These are phyloP conservation scores for Chinchilla lanigera DNA, from an alignment of 2,113 vertebrate genomes.

Conservation along the genomic window DNA sequence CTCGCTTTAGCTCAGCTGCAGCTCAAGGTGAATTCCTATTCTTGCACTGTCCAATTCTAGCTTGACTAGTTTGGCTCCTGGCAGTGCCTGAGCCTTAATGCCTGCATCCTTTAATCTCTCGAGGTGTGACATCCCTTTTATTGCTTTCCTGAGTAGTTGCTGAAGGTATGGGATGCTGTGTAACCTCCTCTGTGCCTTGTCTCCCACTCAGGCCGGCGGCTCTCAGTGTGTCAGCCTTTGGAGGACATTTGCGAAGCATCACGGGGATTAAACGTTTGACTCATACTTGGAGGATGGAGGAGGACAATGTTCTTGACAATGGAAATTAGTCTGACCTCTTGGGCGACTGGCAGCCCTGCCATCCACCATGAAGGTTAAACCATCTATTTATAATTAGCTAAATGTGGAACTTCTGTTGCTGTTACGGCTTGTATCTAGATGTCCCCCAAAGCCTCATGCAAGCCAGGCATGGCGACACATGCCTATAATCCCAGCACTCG, in stretches of 20 bases:
- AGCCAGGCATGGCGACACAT: no score
- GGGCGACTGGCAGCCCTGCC: neutral
- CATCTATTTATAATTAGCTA: neutral
- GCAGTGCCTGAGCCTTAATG: neutral
- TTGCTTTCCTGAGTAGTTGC: neutral
- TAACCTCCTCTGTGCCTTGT: neutral
- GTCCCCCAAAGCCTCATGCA: neutral
- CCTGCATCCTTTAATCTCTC: neutral
- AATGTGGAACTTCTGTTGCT: neutral
- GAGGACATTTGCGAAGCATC: neutral
- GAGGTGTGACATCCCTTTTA: neutral
- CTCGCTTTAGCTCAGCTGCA: neutral
- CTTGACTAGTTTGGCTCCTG: neutral
- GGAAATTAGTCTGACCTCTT: neutral
- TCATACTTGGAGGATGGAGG: neutral
- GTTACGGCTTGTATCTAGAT: neutral
- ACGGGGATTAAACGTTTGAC: neutral
- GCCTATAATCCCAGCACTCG: no score
- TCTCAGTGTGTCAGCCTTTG: neutral
- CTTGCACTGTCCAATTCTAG: neutral
- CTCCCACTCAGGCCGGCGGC: neutral
- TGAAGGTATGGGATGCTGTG: neutral
- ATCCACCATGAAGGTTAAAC: neutral
- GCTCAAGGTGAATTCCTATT: neutral
- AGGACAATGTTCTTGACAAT: neutral